Base-by-base conservation (phyloP, 2,113 vertebrate genomes). In the Coptodon bakossiorum region DNA sequence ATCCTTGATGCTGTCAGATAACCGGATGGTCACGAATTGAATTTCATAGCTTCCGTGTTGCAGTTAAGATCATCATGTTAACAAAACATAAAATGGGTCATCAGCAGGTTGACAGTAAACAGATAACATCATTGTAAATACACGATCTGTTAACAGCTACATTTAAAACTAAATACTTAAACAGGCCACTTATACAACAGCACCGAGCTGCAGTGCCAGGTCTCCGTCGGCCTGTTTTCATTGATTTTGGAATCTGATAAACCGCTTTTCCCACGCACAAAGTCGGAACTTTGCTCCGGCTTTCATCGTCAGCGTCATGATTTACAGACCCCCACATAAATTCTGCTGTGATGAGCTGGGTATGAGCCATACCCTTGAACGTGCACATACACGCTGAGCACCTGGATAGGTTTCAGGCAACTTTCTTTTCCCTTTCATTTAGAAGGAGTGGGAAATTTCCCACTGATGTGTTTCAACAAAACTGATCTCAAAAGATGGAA, bases 301-400 rank as follows among this genome's bases (percentile, higher is more conserved):
- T 34, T 40, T 36, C 34, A 73, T n/a, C 9, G 17, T 3, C 11
- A 36, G 12, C 17, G 2, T 45, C 50, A 10, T 11, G 27, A 73
- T 80, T 80, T 40, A 80, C n/a, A 80, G 53, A 38, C 6, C 22
- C 43, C 5, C 81, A 53, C 56, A 80, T 43, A 5, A 31, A 79
- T 57, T 12, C 9, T 54, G 54, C 34, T 2, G 63, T 9, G 31
- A 5, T 27, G 63, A 81, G 76, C 76, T 63, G 57, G 76, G 63
- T 82, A 56, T 45, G 87, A 86, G 79, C 45, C 84, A 7, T 6
- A 2, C 59, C 78, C 36, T 38, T 3, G 2, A 88, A 89, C 90
- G 71, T 90, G 94, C 88, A 86, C 80, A 6, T 79, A 92, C 94
- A 91, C 3, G 91, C 85, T 2, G 34, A 59, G 48, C 17, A 7